phyloP scores from a whole-genome alignment of 37 sponge, comb jelly and placozoan species.

The Cliona cf. orientalis region DNA sequence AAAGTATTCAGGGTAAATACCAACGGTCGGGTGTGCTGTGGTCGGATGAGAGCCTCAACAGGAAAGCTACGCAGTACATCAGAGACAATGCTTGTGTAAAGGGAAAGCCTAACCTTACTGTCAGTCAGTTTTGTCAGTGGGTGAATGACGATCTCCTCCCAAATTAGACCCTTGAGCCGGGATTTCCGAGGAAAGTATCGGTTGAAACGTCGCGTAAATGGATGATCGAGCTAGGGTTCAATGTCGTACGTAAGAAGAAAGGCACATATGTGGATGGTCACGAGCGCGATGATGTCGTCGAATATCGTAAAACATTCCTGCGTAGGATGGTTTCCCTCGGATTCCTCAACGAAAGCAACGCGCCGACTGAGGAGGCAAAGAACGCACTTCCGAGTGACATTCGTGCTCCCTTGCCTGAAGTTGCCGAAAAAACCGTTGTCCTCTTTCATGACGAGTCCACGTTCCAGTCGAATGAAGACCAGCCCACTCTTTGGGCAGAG shows the following conservation, averaged over 20 bases:
- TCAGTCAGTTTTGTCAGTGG: slow-evolving; percentile 52
- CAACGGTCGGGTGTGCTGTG: slow-evolving; percentile 48
- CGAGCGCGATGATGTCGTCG: slow-evolving; percentile 50
- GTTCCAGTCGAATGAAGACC: slow-evolving; percentile 44
- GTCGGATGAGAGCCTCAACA: slow-evolving; percentile 17
- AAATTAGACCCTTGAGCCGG: slow-evolving; percentile 39
- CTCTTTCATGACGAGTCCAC: slow-evolving; percentile 45
- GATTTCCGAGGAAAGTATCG: slow-evolving; percentile 42
- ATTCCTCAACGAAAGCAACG: slow-evolving; percentile 13
- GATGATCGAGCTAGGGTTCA: slow-evolving; percentile 64
- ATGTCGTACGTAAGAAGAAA: slow-evolving; percentile 29
- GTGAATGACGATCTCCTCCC: slow-evolving; percentile 40
- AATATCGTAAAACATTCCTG: slow-evolving; percentile 27
- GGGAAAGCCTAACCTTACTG: slow-evolving; percentile 46
- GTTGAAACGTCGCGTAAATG: slow-evolving; percentile 56
- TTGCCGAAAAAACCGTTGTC: slow-evolving; percentile 23
- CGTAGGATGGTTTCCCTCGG: slow-evolving; percentile 40
- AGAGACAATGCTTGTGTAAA: slow-evolving; percentile 38
- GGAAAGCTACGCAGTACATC: slow-evolving; percentile 32
- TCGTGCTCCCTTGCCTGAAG: background rate
- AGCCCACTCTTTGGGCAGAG: slow-evolving; percentile 13
- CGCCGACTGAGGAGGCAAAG: slow-evolving; percentile 37
- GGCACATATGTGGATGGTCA: slow-evolving; percentile 70
- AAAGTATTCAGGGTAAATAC: slow-evolving; percentile 45
- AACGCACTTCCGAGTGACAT: slow-evolving; percentile 20